Evolutionary conservation across 2,113 vertebrate genomes (phyloP).

Genomic region (Triplophysa tibetana): DNA sequence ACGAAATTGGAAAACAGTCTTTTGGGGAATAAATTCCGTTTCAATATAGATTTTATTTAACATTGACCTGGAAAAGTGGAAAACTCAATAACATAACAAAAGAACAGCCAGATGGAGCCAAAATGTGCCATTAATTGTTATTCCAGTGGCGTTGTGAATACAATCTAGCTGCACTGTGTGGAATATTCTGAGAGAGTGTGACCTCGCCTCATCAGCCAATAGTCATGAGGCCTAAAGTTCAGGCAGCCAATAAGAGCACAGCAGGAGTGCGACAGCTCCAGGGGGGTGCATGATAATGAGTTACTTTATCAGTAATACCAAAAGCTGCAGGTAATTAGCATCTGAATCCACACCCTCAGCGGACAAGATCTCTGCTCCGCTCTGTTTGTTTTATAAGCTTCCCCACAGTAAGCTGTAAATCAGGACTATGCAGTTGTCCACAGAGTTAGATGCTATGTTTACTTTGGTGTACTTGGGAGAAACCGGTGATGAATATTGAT

Average conservation of each 20-base stretch:
- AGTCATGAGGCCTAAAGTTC: constrained; percentile 71
- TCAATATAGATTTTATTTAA: too few relatives aligned
- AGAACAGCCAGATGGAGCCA: background rate
- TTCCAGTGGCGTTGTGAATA: background rate
- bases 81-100: too few relatives aligned
- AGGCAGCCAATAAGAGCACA: constrained; percentile 64
- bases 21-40: too few relatives aligned
- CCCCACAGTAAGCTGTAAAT: constrained; percentile 24
- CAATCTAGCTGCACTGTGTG: too few relatives aligned
- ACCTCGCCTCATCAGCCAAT: constrained; percentile 61
- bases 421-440: constrained; percentile 14
- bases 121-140: background rate
- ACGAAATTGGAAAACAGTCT: too few relatives aligned
- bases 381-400: constrained; percentile 5
- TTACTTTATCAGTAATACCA: constrained; percentile 51
- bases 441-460: constrained; percentile 21
- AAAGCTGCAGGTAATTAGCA: constrained; percentile 44
- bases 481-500: constrained; percentile 11
- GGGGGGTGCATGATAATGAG: constrained; percentile 49
- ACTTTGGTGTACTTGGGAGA: background rate
- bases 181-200: constrained; percentile 1
- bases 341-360: constrained; percentile 18
- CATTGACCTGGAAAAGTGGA: too few relatives aligned
- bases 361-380: background rate
- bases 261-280: constrained; percentile 12